phyloP scores from a whole-genome alignment of 2,797 vertebrate genomes.

The Bovichtus diacanthus region DNA sequence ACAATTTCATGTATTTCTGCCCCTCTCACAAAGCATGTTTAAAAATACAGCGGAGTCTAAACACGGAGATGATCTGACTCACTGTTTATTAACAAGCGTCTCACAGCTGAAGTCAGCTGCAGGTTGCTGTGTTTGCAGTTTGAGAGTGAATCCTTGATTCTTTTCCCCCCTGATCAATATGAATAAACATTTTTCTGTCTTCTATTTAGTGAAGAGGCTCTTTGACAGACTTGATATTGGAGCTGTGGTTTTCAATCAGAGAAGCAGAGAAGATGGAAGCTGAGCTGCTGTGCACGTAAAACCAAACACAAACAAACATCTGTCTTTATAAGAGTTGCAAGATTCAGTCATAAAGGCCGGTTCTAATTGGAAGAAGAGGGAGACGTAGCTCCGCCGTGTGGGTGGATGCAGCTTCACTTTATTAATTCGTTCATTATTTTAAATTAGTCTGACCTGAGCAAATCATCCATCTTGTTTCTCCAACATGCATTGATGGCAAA shows the following conservation, averaged over 20 bases:
- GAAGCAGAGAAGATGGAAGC: conserved; percentile 2
- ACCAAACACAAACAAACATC: conserved; percentile 28
- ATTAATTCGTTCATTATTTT: conserved; percentile 13
- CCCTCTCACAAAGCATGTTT: not conserved
- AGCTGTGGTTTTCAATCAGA: conserved; percentile 18
- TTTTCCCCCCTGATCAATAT: conserved; percentile 8
- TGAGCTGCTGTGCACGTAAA: conserved; percentile 43
- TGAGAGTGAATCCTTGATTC: conserved; percentile 11
- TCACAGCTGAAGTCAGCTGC: not conserved
- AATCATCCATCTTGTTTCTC: conserved; percentile 8
- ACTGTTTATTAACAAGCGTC: conserved; percentile 1
- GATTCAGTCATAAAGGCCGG: conserved; percentile 20
- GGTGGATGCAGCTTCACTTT: conserved; percentile 1
- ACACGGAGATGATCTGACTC: not conserved
- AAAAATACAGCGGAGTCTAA: not conserved
- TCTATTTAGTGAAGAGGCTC: not conserved
- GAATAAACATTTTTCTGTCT: conserved; percentile 12
- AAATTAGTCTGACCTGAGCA: not conserved
- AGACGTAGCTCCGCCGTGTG: conserved; percentile 7
- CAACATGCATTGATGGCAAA: conserved; percentile 2
- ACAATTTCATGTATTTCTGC: not conserved
- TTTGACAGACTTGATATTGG: conserved; percentile 11
- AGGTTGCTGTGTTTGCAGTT: not conserved
- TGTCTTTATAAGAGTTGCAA: conserved; percentile 19
- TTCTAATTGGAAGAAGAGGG: conserved; percentile 12